Evolutionary conservation across 2,113 vertebrate species (phyloP).

Genomic region (Rattus rattus): DNA sequence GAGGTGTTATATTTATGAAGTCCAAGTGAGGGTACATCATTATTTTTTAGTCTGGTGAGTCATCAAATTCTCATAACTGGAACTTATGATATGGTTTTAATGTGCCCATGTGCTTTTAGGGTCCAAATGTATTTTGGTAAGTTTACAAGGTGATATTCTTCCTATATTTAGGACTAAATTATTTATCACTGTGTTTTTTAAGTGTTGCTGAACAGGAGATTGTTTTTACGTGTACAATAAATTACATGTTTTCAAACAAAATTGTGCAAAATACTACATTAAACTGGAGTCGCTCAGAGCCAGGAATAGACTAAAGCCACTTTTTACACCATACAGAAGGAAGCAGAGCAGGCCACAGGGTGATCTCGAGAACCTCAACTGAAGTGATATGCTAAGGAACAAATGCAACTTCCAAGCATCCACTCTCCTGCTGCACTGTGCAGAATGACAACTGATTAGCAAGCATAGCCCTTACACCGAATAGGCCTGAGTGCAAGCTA

Average conservation of each 20-base stretch:
- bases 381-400: background rate
- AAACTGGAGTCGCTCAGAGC: background rate
- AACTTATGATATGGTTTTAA: background rate
- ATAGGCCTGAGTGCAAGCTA: background rate
- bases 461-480: background rate
- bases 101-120: background rate
- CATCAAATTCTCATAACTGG: background rate
- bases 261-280: background rate
- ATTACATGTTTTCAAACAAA: background rate
- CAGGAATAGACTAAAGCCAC: background rate
- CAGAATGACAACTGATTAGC: background rate
- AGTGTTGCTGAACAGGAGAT: background rate
- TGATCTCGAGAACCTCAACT: background rate
- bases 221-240: too few relatives aligned
- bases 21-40: background rate
- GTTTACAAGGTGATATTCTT: background rate
- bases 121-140: background rate
- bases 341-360: background rate
- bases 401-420: background rate
- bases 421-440: rapidly evolving
- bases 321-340: background rate
- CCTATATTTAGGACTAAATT: background rate
- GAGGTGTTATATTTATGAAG: background rate
- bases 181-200: background rate
- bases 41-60: background rate